phyloP scores from a whole-genome alignment of 2,113 vertebrate genomes.

The Eolophus roseicapilla region DNA sequence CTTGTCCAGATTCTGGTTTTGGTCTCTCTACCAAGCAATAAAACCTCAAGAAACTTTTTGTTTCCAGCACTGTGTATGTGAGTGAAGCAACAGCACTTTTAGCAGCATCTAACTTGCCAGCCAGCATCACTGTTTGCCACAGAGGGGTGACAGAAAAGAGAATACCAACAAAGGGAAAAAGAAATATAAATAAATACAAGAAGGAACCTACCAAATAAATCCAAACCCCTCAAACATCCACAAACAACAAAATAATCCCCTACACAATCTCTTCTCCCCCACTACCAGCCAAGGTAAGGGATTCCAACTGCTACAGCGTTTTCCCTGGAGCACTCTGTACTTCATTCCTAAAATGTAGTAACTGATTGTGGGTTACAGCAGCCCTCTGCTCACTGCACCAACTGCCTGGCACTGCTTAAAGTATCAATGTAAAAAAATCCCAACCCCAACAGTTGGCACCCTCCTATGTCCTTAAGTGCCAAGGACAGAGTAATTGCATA shows the following conservation, averaged over 20 bases:
- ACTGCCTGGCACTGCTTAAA: background rate
- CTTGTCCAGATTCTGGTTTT: background rate
- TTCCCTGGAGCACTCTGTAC: conserved; percentile 11
- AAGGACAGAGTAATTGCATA: conserved; percentile 45
- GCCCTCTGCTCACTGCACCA: background rate
- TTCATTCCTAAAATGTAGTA: conserved; percentile 51
- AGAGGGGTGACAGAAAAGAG: background rate
- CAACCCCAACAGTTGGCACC: background rate
- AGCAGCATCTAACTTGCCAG: background rate
- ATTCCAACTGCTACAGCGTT: background rate
- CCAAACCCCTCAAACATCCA: background rate
- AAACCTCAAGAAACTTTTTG: background rate
- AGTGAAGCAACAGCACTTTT: background rate
- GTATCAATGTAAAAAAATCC: background rate
- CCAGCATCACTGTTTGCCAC: background rate
- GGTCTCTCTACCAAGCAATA: background rate
- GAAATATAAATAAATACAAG: background rate
- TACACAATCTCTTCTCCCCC: background rate
- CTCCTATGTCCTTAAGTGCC: background rate
- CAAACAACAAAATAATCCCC: background rate
- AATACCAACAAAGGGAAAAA: background rate
- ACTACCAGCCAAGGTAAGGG: background rate
- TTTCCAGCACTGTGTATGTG: fast-evolving
- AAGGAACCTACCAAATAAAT: background rate
- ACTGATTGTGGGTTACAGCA: conserved; percentile 22